Percentiles rank a stretch among this genome's conserved stretches.
phyloP scores from a whole-genome alignment of 2,113 vertebrate species.

The Equus quagga region DNA sequence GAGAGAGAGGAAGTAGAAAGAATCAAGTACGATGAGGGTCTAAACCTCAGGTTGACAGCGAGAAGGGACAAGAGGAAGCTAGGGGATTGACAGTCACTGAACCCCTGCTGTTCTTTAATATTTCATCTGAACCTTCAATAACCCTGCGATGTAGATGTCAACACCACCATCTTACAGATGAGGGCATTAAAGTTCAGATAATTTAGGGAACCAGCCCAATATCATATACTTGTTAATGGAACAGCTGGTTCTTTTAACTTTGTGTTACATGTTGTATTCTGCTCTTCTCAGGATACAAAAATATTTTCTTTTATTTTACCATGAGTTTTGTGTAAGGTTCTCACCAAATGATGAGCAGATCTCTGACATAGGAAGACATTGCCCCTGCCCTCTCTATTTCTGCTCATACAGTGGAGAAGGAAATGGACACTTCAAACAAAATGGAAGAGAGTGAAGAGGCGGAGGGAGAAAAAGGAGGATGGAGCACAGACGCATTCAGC shows the following conservation, averaged over 20 bases:
- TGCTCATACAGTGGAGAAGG: neutral
- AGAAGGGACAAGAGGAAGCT: neutral
- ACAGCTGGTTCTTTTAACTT: neutral
- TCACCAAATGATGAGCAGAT: neutral
- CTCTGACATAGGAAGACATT: neutral
- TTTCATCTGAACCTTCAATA: neutral
- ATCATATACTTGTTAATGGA: neutral
- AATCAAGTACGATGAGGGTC: neutral
- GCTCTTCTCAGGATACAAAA: conserved; percentile 2
- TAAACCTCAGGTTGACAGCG: neutral
- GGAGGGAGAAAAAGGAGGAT: neutral
- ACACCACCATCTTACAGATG: neutral
- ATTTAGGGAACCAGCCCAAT: conserved; percentile 29
- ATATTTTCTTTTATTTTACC: conserved; percentile 20
- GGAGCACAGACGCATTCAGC: neutral
- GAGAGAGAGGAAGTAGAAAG: neutral
- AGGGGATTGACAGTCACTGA: neutral
- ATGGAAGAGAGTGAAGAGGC: neutral
- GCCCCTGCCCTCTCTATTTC: neutral
- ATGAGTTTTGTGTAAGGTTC: neutral
- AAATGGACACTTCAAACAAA: conserved; percentile 34
- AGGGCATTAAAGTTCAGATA: neutral
- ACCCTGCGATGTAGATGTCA: neutral
- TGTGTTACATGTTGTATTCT: neutral
- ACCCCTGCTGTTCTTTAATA: neutral